phyloP scores from a whole-genome alignment of 2,888 invertebrate species.

The Marronus borbonicus region DNA sequence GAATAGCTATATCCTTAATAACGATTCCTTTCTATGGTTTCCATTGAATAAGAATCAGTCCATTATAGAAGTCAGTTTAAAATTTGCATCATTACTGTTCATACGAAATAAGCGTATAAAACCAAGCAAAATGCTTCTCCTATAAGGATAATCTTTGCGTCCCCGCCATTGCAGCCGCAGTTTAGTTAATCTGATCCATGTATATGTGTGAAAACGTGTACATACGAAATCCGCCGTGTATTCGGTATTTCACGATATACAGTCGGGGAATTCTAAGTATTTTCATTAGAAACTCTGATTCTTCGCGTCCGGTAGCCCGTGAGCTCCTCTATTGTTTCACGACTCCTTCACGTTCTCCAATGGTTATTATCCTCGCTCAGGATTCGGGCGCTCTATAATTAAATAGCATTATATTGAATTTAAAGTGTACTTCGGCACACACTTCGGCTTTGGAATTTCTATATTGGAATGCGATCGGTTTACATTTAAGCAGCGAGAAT shows the following conservation, averaged over 20 bases:
- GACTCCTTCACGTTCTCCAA: slow-evolving; percentile 55
- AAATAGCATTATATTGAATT: slow-evolving; percentile 50
- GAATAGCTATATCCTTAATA: too few relatives aligned
- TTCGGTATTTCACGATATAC: slow-evolving; percentile 51
- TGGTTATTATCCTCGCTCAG: slow-evolving; percentile 55
- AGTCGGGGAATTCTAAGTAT: slow-evolving; percentile 56
- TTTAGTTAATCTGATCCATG: not conserved
- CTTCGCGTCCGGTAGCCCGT: slow-evolving; percentile 61
- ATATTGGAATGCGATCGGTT: slow-evolving; percentile 11
- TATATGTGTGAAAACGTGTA: not conserved
- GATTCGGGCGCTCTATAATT: slow-evolving; percentile 48
- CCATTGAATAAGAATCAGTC: too few relatives aligned
- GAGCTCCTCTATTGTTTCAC: slow-evolving; percentile 60
- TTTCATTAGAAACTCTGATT: slow-evolving; percentile 64
- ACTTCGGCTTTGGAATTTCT: slow-evolving; percentile 5
- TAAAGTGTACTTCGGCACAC: slow-evolving; percentile 38
- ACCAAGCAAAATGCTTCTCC: not conserved
- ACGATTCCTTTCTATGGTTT: too few relatives aligned
- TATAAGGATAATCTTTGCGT: slow-evolving; percentile 45
- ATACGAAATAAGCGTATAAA: slow-evolving; percentile 42
- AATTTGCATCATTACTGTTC: not conserved
- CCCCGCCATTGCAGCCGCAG: not conserved
- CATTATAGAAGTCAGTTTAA: too few relatives aligned
- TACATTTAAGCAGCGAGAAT: slow-evolving; percentile 7
- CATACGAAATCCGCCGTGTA: slow-evolving; percentile 17